Evolutionary conservation across 1,140 invertebrate genomes (phyloP).

Genomic region (Cydia strobilella): DNA sequence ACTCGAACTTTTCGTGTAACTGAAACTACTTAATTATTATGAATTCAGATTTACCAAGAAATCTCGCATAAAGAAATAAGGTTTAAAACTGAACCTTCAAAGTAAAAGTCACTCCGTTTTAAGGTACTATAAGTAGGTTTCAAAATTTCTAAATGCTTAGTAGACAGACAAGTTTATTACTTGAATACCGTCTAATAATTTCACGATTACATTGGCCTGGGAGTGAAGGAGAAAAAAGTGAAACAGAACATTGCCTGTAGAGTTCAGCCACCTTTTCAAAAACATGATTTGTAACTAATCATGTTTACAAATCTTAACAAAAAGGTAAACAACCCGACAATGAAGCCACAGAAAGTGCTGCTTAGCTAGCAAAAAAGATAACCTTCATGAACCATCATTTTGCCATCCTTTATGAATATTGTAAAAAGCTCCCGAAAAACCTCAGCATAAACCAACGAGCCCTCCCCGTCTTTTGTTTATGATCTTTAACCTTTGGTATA

Average conservation of each 20-base stretch:
- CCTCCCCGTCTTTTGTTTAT: constrained; percentile 3
- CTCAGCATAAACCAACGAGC: neutral
- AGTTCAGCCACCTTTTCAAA: constrained; percentile 1
- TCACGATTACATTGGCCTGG: neutral
- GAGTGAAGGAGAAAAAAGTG: neutral
- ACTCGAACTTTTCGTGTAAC: too few species aligned
- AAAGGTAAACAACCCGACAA: neutral
- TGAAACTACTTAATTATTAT: too few species aligned
- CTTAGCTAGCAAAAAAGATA: constrained; percentile 14
- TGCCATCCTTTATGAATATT: neutral
- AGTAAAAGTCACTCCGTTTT: too few species aligned
- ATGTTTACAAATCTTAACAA: neutral
- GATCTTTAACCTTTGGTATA: too few species aligned
- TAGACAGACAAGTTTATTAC: neutral
- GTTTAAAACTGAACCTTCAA: too few species aligned
- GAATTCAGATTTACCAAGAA: too few species aligned
- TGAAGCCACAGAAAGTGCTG: constrained; percentile 3
- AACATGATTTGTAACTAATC: neutral
- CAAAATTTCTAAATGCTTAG: too few species aligned
- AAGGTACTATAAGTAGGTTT: too few species aligned
- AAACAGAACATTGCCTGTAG: neutral
- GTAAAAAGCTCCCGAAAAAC: neutral
- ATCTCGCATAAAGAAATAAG: too few species aligned
- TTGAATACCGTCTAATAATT: neutral
- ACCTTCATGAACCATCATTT: neutral